Evolutionary conservation across 2,797 vertebrate genomes (phyloP).

Genomic region (Hyperoplus immaculatus): DNA sequence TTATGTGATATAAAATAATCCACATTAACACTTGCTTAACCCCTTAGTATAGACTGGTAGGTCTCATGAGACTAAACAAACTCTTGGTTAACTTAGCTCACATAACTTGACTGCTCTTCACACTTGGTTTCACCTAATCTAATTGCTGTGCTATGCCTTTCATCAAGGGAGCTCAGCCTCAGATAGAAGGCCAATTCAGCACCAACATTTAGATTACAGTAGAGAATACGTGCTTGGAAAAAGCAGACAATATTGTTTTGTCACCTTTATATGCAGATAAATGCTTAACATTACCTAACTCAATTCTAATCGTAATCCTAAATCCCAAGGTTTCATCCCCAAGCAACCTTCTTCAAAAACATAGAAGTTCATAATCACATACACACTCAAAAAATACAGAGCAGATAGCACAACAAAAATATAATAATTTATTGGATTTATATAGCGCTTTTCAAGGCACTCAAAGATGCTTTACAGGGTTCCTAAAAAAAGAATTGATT

Average conservation of each 20-base stretch:
- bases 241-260: background rate
- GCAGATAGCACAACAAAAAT: conserved; percentile 25
- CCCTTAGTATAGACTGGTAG: conserved; percentile 4
- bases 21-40: conserved; percentile 7
- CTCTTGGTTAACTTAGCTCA: conserved; percentile 33
- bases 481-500: conserved; percentile 49
- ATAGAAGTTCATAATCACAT: background rate
- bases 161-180: conserved; percentile 1
- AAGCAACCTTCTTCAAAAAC: conserved; percentile 1
- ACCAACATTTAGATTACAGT: background rate
- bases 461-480: too few species aligned
- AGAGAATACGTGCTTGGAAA: background rate
- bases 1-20: background rate
- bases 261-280: background rate
- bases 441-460: too few species aligned
- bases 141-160: conserved; percentile 9
- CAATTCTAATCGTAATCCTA: background rate
- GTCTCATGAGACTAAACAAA: conserved; percentile 28
- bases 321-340: background rate
- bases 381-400: conserved; percentile 28
- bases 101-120: conserved; percentile 21
- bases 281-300: background rate
- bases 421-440: background rate
- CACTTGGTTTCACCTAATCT: conserved; percentile 45
- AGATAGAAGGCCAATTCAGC: background rate